Percentiles rank a stretch among this genome's conserved stretches.
Evolutionary conservation across 2,113 vertebrate species (phyloP).

Genomic region (Megaceryle torquata): DNA sequence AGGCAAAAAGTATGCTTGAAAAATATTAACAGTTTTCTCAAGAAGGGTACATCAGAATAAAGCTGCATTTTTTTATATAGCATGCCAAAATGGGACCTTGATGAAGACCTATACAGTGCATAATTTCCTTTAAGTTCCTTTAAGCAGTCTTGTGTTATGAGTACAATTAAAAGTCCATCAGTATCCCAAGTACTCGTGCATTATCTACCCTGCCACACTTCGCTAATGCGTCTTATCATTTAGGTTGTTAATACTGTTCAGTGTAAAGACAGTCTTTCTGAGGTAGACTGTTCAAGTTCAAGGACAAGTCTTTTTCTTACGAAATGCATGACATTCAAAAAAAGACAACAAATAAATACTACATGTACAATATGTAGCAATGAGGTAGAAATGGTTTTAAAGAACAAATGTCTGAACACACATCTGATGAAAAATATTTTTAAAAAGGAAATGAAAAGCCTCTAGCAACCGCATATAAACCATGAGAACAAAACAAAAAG

Average conservation of each 20-base stretch:
- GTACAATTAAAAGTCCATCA: conserved; percentile 83
- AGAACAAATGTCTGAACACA: conserved; percentile 85
- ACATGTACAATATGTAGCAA: conserved; percentile 99
- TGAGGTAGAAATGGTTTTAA: conserved; percentile 99
- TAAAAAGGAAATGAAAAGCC: conserved; percentile 68
- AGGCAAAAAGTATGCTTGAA: conserved; percentile 70
- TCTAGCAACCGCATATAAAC: conserved; percentile 74
- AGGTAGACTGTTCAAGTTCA: conserved; percentile 97
- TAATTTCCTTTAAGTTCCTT: conserved; percentile 81
- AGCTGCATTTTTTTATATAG: conserved; percentile 63
- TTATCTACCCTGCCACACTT: conserved; percentile 83
- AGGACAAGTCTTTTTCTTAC: conserved; percentile 87
- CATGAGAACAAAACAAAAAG: conserved; percentile 28
- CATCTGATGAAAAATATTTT: conserved; percentile 77
- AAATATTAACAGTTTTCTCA: conserved; percentile 59
- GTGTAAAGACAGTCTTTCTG: conserved; percentile 96
- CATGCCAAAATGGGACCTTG: conserved; percentile 77
- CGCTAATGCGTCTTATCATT: conserved; percentile 81
- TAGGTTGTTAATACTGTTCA: conserved; percentile 88
- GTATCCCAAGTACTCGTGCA: conserved; percentile 82
- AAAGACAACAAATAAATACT: conserved; percentile 97
- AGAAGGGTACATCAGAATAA: conserved; percentile 68
- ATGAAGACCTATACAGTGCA: conserved; percentile 86
- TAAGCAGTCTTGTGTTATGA: conserved; percentile 81
- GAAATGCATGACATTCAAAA: conserved; percentile 98